Conservation (phyloP, 2,888 invertebrate species). For the Cyaniris semiargus region DNA sequence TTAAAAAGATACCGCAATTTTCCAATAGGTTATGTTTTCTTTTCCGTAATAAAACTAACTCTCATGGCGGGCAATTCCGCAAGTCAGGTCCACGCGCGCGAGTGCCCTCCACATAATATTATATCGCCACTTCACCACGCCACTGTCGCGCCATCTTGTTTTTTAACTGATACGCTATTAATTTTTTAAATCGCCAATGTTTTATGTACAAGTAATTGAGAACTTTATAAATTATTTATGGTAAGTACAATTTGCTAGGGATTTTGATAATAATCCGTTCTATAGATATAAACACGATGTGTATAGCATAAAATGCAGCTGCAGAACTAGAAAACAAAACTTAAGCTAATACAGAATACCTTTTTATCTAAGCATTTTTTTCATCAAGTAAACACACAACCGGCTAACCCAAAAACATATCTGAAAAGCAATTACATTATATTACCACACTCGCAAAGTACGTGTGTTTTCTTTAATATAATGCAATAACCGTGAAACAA, state of each 20-base stretch:
- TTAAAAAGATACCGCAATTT: conserved; percentile 5
- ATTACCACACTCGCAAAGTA: not conserved
- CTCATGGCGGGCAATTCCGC: conserved; percentile 65
- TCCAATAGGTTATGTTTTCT: conserved; percentile 47
- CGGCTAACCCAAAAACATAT: not conserved
- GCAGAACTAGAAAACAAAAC: too few relatives aligned
- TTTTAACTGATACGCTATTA: conserved; percentile 27
- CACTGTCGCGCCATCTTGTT: conserved; percentile 48
- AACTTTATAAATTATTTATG: too few relatives aligned
- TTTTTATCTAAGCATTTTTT: too few relatives aligned
- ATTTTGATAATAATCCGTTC: too few relatives aligned
- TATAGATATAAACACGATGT: too few relatives aligned
- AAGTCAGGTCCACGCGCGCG: conserved; percentile 67
- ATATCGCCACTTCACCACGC: conserved; percentile 64
- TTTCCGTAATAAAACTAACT: conserved; percentile 57
- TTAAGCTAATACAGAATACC: too few relatives aligned
- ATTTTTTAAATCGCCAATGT: conserved; percentile 16
- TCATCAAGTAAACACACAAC: too few relatives aligned
- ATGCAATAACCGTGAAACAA: conserved; percentile 24
- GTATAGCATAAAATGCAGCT: too few relatives aligned
- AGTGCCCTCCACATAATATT: conserved; percentile 61
- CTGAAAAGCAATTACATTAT: not conserved
- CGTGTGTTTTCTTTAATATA: conserved; percentile 3
- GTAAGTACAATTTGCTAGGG: too few relatives aligned
- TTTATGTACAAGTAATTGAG: not conserved